A percentile compares a stretch with the other conserved stretches of the same genome.
Conservation (phyloP, 2,797 vertebrate genomes). For the Poecilia wingei region DNA sequence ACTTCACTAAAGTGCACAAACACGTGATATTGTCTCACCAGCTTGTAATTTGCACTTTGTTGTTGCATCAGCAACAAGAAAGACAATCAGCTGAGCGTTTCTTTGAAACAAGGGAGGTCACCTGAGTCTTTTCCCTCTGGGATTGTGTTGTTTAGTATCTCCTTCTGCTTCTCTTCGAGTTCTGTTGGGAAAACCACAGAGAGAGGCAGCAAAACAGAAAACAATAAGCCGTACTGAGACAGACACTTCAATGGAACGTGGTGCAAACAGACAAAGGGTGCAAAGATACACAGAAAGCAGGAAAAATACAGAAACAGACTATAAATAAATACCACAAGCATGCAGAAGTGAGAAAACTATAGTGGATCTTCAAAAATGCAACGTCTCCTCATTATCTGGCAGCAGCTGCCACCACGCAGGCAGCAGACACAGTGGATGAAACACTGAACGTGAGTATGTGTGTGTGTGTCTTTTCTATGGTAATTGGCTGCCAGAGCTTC, state of each 20-base stretch:
- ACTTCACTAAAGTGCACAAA: conserved; percentile 74
- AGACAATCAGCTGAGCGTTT: conserved; percentile 20
- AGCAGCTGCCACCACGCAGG: conserved; percentile 55
- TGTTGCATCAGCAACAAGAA: conserved; percentile 16
- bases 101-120: conserved; percentile 58
- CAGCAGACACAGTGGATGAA: conserved; percentile 18
- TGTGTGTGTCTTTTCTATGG: conserved; percentile 29
- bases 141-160: conserved; percentile 84
- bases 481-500: conserved; percentile 73
- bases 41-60: conserved; percentile 3
- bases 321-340: conserved; percentile 23
- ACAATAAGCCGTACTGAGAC: conserved; percentile 13
- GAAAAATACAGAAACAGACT: not conserved
- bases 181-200: conserved; percentile 65
- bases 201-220: conserved; percentile 23
- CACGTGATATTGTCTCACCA: not conserved
- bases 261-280: conserved; percentile 24
- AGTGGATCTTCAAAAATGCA: conserved; percentile 53
- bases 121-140: conserved; percentile 80
- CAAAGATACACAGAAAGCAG: conserved; percentile 33
- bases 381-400: conserved; percentile 65
- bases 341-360: conserved; percentile 25
- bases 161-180: conserved; percentile 80
- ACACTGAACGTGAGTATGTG: conserved; percentile 3
- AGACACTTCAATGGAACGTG: not conserved